A percentile compares a stretch with the other conserved stretches of the same genome.
Conservation (phyloP, 2,797 vertebrate species). For the Craterocephalus amniculus region DNA sequence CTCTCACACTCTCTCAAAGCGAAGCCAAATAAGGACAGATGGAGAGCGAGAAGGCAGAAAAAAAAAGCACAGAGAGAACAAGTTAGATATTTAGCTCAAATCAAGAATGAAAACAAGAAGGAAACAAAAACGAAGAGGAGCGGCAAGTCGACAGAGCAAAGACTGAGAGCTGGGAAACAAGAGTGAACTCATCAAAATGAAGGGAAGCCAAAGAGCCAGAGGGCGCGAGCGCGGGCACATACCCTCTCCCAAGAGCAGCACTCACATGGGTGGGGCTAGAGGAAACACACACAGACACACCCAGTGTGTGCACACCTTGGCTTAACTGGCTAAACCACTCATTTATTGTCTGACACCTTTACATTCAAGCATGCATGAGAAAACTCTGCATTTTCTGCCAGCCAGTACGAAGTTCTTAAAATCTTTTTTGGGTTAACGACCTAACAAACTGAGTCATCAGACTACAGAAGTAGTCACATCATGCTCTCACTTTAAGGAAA, state of each 20-base stretch:
- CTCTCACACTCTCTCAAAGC: conserved; percentile 69
- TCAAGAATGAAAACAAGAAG: conserved; percentile 31
- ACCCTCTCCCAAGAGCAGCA: conserved; percentile 57
- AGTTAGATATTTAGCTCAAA: conserved; percentile 36
- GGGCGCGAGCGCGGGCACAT: conserved; percentile 56
- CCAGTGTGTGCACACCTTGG: conserved; percentile 77
- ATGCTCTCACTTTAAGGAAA: conserved; percentile 13
- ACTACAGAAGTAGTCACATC: background rate
- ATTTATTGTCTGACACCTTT: conserved; percentile 65
- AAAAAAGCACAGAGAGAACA: conserved; percentile 17
- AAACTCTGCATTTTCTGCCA: conserved; percentile 13
- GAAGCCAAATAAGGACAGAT: conserved; percentile 83
- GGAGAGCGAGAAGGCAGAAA: conserved; percentile 43
- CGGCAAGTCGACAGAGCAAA: background rate
- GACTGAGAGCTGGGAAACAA: background rate
- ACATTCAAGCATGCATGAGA: conserved; percentile 26
- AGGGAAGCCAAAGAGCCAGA: conserved; percentile 41
- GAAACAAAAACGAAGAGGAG: conserved; percentile 17
- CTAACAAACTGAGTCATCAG: background rate
- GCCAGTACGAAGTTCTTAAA: background rate
- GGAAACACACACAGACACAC: conserved; percentile 74
- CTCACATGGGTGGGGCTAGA: conserved; percentile 63
- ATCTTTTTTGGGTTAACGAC: background rate
- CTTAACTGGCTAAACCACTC: conserved; percentile 69
- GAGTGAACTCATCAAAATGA: conserved; percentile 19